Percentiles rank a stretch among this genome's conserved stretches.
Evolutionary conservation across 1,140 invertebrate genomes (phyloP).

Genomic region (Ridgeia piscesae): DNA sequence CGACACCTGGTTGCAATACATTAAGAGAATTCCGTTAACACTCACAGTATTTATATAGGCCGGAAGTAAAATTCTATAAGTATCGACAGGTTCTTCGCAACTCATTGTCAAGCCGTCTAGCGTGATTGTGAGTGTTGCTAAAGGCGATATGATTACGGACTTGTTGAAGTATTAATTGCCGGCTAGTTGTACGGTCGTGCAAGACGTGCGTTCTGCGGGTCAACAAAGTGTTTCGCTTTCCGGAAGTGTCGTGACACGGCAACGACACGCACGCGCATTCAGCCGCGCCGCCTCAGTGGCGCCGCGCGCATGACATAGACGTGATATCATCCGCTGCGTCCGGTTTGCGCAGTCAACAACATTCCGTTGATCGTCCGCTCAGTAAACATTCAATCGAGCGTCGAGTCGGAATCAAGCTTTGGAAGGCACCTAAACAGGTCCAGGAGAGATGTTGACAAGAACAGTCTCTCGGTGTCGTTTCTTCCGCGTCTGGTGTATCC

Average conservation of each 20-base stretch:
- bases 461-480: background rate
- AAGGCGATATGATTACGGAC: background rate
- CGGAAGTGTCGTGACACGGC: background rate
- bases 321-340: background rate
- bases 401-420: background rate
- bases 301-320: background rate
- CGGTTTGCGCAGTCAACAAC: background rate
- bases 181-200: background rate
- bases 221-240: background rate
- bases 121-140: background rate
- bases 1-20: background rate
- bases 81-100: background rate
- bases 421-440: background rate
- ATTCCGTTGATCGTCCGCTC: background rate
- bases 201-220: background rate
- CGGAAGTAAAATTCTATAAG: background rate
- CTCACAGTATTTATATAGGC: background rate
- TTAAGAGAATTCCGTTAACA: background rate
- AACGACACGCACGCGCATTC: slow-evolving; percentile 3
- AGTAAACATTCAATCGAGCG: background rate
- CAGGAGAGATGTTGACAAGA: background rate
- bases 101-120: background rate
- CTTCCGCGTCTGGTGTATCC: background rate
- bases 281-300: background rate
- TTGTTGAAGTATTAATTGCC: background rate